A percentile compares a stretch with the other conserved stretches of the same genome.
Conservation (phyloP, 2,888 invertebrate genomes). For the Ectemnius continuus region DNA sequence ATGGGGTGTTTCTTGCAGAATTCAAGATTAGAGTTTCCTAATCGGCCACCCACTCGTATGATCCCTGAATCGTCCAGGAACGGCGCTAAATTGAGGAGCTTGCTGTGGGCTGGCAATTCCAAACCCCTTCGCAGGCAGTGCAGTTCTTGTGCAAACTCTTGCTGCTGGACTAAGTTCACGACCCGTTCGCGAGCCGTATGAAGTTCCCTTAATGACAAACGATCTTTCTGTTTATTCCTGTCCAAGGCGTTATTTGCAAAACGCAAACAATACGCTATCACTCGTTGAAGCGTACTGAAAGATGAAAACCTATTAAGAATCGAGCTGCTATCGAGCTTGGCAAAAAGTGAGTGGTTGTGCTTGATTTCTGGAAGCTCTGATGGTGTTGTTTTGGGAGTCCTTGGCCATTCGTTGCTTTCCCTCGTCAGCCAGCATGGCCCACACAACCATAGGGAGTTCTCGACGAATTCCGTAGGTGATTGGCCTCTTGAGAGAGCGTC, state of each 20-base stretch:
- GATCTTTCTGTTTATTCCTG: neutral
- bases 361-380: neutral
- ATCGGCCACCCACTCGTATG: conserved; percentile 1
- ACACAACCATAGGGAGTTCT: too few relatives aligned
- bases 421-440: too few relatives aligned
- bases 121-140: neutral
- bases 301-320: neutral
- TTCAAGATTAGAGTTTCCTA: neutral
- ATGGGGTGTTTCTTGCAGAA: neutral
- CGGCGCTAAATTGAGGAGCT: neutral
- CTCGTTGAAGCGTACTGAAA: neutral
- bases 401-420: too few relatives aligned
- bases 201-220: neutral
- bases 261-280: neutral
- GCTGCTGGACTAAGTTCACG: neutral
- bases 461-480: too few relatives aligned
- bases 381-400: neutral
- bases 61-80: neutral
- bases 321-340: too few relatives aligned
- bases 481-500: neutral
- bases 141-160: neutral
- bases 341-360: too few relatives aligned
- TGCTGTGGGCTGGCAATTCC: neutral
- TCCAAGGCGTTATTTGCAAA: neutral
- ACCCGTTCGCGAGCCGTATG: neutral